Base-by-base conservation (phyloP, 2,888 invertebrate genomes). In the Meandrusa payeni region DNA sequence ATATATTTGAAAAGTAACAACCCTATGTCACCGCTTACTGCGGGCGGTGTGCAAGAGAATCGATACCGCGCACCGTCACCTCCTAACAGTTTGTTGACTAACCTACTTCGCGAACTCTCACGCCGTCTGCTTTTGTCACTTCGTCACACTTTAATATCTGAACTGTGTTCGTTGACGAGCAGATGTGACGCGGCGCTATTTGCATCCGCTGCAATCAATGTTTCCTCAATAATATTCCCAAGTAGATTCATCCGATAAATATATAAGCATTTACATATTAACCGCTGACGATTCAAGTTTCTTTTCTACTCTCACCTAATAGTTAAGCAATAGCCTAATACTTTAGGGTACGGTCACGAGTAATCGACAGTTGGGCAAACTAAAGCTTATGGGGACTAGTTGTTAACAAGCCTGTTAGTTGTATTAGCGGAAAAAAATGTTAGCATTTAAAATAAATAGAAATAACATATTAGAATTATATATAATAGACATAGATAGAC, bases 41-140 rank as follows among this genome's bases (percentile, higher is more conserved):
- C 66, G 59, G 65, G 60, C 71, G 66, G 76, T 79, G 76, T 85
- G 81, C 85, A 85, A 71, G 64, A 70, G 77, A 85, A 86, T 86
- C 85, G 76, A 85, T 86, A 79, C 67, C 61, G 56, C 61, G 56
- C 57, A 57, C 71, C 66, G 67, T 68, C 68, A 64, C 71, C 76
- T 74, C 71, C 68, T 72, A 77, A 74, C 74, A 71, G 77, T 80
- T 79, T 79, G 81, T 83, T 74, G 74, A 70, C 71, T 83, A 82
- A 80, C 82, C 82, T 79, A 83, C 72, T 77, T 83, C 67, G 57
- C 59, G 61, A 59, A 47, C 41, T 46, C 48, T 27, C 26, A 9
- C 19, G 22, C 27, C 22, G 7, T 17, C 26, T 32, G 32, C 37
- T 38, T 20, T 32, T 26, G 37, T 38, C 37, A 26, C 24, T 33